Evolutionary conservation across 2,113 vertebrate species (phyloP), one percentile per base, ranked within the genome.

Genomic region (Sapayoa aenigma): DNA sequence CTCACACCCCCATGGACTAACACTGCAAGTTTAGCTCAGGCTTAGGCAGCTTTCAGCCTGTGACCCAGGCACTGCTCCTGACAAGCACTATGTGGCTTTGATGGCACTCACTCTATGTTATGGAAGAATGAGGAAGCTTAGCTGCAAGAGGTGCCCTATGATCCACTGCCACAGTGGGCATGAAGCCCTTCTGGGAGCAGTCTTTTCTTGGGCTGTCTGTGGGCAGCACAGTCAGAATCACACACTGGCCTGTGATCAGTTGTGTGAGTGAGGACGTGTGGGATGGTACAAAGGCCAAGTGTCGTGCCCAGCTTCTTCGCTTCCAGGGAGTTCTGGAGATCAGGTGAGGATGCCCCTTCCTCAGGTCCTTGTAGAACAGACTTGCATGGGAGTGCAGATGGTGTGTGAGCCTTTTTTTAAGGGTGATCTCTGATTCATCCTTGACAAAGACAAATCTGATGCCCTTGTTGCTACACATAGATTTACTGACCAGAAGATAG

Each of bases 361-460:
- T 47, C 75, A 66, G 25, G 14, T 35, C 35, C 66, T n/a, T 42
- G 41, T 12, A 52, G 65, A 69, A 85, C 0, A 2, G 53, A n/a
- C 46, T 69, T 24, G 41, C 5, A 11, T 11, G 10, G 8, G 42
- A 53, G 39, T 3, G 14, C 0, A 0, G 62, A 31, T 41, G 14
- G 53, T 41, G 21, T 35, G 53, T 41, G 9, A 87, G 39, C 28
- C 47, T 71, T n/a, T 53, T 86, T 59, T 76, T 37, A 59, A 76
- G 35, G 31, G 28, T 60, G 20, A 37, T 33, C 0, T 9, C 39
- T n/a, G 35, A 53, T 28, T 56, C 41, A 39, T 16, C 11, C 16
- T 47, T 52, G 22, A 41, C 71, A 85, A 77, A 73, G 21, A 63
- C 33, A 77, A 89, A 81, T 69, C 53, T 31, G 62, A 18, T 0